Evolutionary conservation across 2,888 invertebrate species (phyloP).

Genomic region (Lasioglossum villosulum): DNA sequence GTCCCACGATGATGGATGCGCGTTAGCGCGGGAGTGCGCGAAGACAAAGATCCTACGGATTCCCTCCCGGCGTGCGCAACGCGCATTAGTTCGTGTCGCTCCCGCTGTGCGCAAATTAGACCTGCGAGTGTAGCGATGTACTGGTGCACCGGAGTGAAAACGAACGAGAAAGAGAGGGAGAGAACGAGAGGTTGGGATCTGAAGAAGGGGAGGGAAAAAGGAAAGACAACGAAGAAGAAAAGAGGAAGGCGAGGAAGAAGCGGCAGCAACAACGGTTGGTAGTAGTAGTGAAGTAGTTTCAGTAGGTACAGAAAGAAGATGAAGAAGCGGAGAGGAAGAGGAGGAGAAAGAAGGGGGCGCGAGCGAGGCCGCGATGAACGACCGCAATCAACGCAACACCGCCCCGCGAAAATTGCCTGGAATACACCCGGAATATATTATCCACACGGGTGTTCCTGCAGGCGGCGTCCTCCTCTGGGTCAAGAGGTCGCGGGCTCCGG

Average conservation of each 20-base stretch:
- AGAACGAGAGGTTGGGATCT: conserved; percentile 38
- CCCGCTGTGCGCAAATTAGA: conserved; percentile 84
- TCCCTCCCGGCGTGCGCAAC: conserved; percentile 79
- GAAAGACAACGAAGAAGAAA: neutral
- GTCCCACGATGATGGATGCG: conserved; percentile 79
- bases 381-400: conserved; percentile 82
- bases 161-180: conserved; percentile 6
- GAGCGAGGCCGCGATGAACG: conserved; percentile 80
- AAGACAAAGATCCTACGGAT: conserved; percentile 79
- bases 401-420: conserved; percentile 81
- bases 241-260: conserved; percentile 35
- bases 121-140: conserved; percentile 70
- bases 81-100: conserved; percentile 83
- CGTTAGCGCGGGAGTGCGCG: conserved; percentile 81
- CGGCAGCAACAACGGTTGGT: conserved; percentile 44
- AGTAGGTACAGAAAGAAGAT: conserved; percentile 18
- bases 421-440: conserved; percentile 81
- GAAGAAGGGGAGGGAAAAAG: conserved; percentile 23
- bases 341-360: conserved; percentile 49
- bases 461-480: conserved; percentile 72
- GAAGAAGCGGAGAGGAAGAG: conserved; percentile 20
- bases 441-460: conserved; percentile 72
- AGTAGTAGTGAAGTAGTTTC: neutral
- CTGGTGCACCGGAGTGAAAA: conserved; percentile 61
- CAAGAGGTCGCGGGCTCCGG: conserved; percentile 70